Percentiles rank a stretch among this genome's conserved stretches.
Evolutionary conservation across 2,113 vertebrate species (phyloP).

Genomic region (Lagopus leucura): DNA sequence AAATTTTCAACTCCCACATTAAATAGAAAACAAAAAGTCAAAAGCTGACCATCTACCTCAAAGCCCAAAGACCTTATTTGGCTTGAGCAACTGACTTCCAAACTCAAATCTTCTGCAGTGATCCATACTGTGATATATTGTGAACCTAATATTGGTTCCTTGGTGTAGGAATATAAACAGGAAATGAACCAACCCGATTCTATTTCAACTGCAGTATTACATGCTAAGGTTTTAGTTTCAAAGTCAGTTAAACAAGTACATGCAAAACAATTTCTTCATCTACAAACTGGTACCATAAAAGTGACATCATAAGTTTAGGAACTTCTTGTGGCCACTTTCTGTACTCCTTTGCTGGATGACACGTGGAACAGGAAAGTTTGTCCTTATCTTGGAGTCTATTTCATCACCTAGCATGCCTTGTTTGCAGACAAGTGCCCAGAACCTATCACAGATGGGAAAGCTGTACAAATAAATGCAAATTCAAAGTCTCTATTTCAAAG

Average conservation of each 20-base stretch:
- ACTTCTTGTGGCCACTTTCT: not conserved
- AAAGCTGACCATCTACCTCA: not conserved
- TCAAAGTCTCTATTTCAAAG: not conserved
- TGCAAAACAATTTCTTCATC: not conserved
- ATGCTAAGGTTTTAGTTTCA: not conserved
- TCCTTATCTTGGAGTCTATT: not conserved
- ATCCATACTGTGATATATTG: not conserved
- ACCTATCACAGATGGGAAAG: not conserved
- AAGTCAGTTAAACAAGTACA: not conserved
- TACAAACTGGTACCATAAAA: not conserved
- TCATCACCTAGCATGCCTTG: not conserved
- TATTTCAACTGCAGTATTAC: not conserved
- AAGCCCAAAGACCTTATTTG: not conserved
- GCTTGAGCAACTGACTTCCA: not conserved
- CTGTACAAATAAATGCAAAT: not conserved
- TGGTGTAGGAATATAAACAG: not conserved
- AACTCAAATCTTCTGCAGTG: not conserved
- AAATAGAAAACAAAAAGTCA: not conserved
- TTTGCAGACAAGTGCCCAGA: not conserved
- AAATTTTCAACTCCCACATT: not conserved
- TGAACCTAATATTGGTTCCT: not conserved
- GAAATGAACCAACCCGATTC: not conserved
- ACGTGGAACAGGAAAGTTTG: not conserved
- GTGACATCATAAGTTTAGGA: not conserved
- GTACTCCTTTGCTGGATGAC: not conserved